Evolutionary conservation across 2,888 invertebrate species (phyloP), one percentile per base, ranked within the genome.

Genomic region (Schizaphis graminum): DNA sequence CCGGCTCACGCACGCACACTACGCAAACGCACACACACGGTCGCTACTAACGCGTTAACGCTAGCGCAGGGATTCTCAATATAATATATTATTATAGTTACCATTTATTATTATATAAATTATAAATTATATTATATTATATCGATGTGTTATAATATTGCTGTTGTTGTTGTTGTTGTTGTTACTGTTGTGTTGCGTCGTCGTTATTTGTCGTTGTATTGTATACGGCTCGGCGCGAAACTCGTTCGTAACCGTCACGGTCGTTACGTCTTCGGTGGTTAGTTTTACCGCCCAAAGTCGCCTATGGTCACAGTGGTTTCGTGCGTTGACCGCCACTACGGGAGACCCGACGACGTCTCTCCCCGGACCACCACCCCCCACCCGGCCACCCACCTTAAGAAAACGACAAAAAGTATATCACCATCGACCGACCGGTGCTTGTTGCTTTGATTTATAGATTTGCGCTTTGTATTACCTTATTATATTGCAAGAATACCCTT

Each of bases 41-140:
- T n/a, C 85, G 85, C 44, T 28, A 44, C 57, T 26, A 35, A 91
- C 44, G 44, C 56, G 49, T 84, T 53, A 53, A 86, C 85, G 28
- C n/a, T n/a, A 84, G 57, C 61, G 26, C 93, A 93, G 90, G 93
- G 93, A 93, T 93, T 93, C 93, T 89, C 93, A 93, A 93, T 93
- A 57, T 93, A 85, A 44, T 61, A 90, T 49, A 90, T 90, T n/a
- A 49, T 90, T 47, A 61, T 89, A 77, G 77, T 84, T 77, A 44
- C 21, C 24, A 89, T 89, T 57, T 56, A 57, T 11, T 41, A 87
- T 49, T 41, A 87, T 87, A 53, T 24, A 44, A 53, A 53, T 53
- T 24, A 85, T 41, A 21, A 56, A 88, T 49, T 49, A 57, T 57
- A 41, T 88, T n/a, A 24, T 35, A 11, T n/a, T 57, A 57, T 16